A percentile compares a stretch with the other conserved stretches of the same genome.
Evolutionary conservation across 2,797 vertebrate genomes (phyloP).

Genomic region (Oreonectes daqikongensis): DNA sequence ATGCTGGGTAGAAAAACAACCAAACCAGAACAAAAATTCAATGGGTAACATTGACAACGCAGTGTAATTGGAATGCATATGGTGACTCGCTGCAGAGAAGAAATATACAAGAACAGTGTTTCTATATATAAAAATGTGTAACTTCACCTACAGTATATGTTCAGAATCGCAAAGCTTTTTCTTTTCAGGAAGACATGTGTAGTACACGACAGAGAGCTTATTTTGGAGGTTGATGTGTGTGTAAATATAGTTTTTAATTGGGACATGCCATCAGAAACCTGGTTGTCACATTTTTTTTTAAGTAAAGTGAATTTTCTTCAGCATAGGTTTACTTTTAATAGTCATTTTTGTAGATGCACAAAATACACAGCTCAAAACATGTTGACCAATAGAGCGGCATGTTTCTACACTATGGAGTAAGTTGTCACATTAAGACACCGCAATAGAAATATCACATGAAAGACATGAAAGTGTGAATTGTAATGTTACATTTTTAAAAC

Average conservation of each 20-base stretch:
- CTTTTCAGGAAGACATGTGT: slow-evolving; percentile 19
- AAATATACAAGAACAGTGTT: not conserved
- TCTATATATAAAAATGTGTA: not conserved
- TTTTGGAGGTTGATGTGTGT: not conserved
- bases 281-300: too few relatives aligned
- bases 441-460: too few relatives aligned
- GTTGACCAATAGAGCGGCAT: not conserved
- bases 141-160: not conserved
- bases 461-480: too few relatives aligned
- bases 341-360: not conserved
- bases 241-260: not conserved
- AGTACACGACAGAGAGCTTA: not conserved
- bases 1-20: not conserved
- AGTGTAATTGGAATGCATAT: slow-evolving; percentile 11
- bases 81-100: not conserved
- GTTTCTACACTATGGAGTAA: not conserved
- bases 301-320: not conserved
- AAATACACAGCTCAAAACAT: not conserved
- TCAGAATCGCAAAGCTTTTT: slow-evolving; percentile 1
- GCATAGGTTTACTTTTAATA: not conserved
- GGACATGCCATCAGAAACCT: not conserved
- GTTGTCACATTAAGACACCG: not conserved
- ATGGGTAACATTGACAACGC: slow-evolving; percentile 25
- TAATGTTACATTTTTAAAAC: too few relatives aligned
- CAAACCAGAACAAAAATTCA: slow-evolving; percentile 1